Conservation (phyloP, 2,113 vertebrate genomes). For the Brachyistius frenatus region DNA sequence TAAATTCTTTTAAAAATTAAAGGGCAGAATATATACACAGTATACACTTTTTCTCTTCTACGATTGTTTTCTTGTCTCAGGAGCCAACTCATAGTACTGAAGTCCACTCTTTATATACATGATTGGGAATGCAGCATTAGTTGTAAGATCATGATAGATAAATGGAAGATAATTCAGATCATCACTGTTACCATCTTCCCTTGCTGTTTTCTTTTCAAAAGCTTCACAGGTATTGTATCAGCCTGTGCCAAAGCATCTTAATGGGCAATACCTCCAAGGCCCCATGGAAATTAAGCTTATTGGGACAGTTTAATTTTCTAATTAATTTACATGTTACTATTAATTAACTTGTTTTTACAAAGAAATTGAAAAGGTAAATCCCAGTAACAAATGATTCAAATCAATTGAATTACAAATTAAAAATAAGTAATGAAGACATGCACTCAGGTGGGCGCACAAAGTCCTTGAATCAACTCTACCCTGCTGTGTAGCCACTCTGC, state of each 20-base stretch:
- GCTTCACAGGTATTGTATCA: neutral
- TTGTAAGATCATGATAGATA: neutral
- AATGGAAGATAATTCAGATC: neutral
- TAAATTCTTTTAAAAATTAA: neutral
- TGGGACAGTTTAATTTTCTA: no score
- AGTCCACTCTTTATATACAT: neutral
- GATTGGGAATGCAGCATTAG: neutral
- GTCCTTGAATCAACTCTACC: constrained; percentile 26
- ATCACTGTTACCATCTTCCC: neutral
- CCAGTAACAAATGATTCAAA: neutral
- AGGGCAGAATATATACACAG: no score
- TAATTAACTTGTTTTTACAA: neutral
- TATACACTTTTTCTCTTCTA: neutral
- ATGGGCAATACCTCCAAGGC: no score
- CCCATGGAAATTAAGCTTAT: no score
- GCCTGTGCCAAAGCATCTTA: neutral
- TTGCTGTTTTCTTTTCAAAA: neutral
- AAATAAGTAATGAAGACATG: neutral
- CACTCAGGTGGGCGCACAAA: neutral
- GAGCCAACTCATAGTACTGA: neutral
- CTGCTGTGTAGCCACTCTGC: constrained; percentile 19
- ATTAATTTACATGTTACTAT: no score
- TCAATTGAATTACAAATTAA: constrained; percentile 31
- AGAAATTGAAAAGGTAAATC: constrained; percentile 17
- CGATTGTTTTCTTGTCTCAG: neutral